Evolutionary conservation across 2,113 vertebrate genomes (phyloP).

Genomic region (Puntigrus tetrazona): DNA sequence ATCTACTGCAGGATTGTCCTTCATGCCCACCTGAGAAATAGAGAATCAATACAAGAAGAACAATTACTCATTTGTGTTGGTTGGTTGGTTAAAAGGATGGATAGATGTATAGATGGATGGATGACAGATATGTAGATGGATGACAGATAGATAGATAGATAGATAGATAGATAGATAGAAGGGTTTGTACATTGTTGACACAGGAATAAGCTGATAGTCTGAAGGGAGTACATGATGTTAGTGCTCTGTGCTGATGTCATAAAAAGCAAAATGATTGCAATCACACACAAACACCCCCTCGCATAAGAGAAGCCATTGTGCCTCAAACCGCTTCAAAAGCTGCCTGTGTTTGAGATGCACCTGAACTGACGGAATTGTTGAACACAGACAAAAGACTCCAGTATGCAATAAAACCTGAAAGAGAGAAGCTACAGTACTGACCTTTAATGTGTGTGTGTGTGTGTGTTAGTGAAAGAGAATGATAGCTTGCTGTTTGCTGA

Average conservation of each 20-base stretch:
- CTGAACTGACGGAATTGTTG: background rate
- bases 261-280: constrained; percentile 15
- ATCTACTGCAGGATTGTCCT: constrained; percentile 91
- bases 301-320: background rate
- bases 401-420: background rate
- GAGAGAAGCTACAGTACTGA: background rate
- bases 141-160: background rate
- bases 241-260: constrained; percentile 24
- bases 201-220: background rate
- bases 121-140: background rate
- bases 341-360: background rate
- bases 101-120: background rate
- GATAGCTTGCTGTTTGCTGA: background rate
- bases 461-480: background rate
- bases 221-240: background rate
- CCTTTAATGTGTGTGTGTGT: background rate
- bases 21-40: constrained; percentile 82
- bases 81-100: background rate
- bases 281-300: constrained; percentile 4
- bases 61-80: background rate
- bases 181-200: background rate
- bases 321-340: background rate
- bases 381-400: constrained; percentile 3
- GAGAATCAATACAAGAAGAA: background rate
- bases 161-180: background rate